A percentile compares a stretch with the other conserved stretches of the same genome.
These are phyloP conservation scores for Malacoraja senta DNA, from an alignment of 2,797 vertebrate genomes.

Conservation along the genomic window DNA sequence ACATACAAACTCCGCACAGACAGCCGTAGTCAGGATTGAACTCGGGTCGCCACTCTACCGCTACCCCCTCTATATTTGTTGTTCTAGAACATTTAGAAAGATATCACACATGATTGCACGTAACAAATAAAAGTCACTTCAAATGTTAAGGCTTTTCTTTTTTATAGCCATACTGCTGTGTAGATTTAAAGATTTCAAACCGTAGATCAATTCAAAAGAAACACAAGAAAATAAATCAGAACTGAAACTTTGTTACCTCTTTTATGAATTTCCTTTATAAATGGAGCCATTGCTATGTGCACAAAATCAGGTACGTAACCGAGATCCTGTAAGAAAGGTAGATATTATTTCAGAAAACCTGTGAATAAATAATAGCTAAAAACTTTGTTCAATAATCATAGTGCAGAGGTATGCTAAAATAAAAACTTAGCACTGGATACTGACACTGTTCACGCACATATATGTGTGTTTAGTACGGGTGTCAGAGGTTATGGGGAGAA, in stretches of 20 bases:
- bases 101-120: not conserved
- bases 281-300: slow-evolving; percentile 63
- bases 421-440: not conserved
- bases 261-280: slow-evolving; percentile 72
- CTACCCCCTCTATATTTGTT: not conserved
- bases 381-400: not conserved
- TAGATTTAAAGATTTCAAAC: not conserved
- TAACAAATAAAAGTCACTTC: not conserved
- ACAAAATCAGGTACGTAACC: slow-evolving; percentile 77
- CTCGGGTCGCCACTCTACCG: too few species aligned
- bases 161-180: too few species aligned
- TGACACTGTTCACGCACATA: not conserved
- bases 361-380: not conserved
- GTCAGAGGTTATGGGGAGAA: too few species aligned
- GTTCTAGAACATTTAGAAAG: not conserved
- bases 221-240: not conserved
- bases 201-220: not conserved
- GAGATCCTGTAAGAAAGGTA: slow-evolving; percentile 57
- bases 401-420: not conserved
- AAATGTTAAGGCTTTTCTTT: not conserved
- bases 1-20: too few species aligned
- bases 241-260: slow-evolving; percentile 57
- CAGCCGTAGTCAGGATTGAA: too few species aligned
- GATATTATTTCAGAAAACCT: not conserved
- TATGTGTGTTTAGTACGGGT: too few species aligned